Evolutionary conservation across 2,797 vertebrate species (phyloP), one percentile per base, ranked within the genome.

Genomic region (Argya squamiceps): DNA sequence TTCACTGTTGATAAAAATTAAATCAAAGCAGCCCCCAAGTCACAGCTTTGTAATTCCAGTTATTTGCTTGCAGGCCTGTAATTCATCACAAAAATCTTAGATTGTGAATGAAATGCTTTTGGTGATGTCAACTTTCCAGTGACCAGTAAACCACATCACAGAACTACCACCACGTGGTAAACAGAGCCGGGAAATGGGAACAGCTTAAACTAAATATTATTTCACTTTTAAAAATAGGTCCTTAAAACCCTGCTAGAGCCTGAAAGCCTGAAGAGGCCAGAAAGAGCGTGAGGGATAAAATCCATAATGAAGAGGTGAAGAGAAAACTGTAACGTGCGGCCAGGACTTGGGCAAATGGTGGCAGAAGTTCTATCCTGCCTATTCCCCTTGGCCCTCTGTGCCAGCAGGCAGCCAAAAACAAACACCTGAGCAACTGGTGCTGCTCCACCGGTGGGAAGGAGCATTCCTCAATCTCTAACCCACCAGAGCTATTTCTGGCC

Each of bases 111-210:
- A 97, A 96, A 97, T 92, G 91, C 84, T 96, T 97, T 92, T 84
- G 56, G 82, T 97, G 95, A 97, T 95, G 95, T 91, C 77, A 90
- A 85, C 91, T 97, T 97, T 97, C 96, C 95, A 97, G 92, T 71
- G 96, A 95, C 89, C 95, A 94, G 79, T 77, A 96, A 97, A 97
- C 97, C 97, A 97, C 97, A 97, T 97, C 93, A 97, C 68, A 96
- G 78, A 92, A 96, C 82, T 84, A 87, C 46, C 83, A 97, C 87
- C 95, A 96, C 74, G 30, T 94, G 95, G 91, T 88, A 81, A 91
- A 96, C 7, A 80, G 5, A 96, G 82, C 89, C 74, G 67, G 94
- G 95, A 97, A 97, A 96, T 46, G 89, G 92, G 79, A 94, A 55
- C 58, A 78, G 71, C 94, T 94, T 64, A 91, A 93, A 84, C 62